Evolutionary conservation across 2,113 vertebrate species (phyloP).

Genomic region (Phrynosoma blainvillii): DNA sequence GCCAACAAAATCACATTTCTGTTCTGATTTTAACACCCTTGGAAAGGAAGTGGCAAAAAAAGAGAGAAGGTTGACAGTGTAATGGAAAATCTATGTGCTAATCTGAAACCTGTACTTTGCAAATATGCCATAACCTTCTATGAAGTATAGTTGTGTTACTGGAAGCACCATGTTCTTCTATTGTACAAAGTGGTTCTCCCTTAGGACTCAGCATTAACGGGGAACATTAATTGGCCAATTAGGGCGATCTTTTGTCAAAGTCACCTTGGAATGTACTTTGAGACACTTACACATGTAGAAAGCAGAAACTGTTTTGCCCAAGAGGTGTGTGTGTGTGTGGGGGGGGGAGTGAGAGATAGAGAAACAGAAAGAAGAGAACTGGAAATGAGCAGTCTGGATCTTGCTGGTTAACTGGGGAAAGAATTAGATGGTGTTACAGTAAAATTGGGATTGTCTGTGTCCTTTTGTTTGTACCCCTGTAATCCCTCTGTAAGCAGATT

Average conservation of each 20-base stretch:
- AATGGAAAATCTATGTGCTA: neutral
- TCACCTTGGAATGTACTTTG: neutral
- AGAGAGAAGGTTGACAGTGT: neutral
- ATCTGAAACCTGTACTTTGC: neutral
- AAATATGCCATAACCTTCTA: neutral
- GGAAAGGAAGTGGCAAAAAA: neutral
- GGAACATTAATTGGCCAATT: neutral
- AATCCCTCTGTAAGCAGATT: neutral
- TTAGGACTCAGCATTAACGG: neutral
- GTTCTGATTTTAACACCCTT: neutral
- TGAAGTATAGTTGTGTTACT: neutral
- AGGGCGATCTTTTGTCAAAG: conserved; percentile 1
- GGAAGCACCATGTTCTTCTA: neutral
- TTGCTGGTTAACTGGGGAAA: neutral
- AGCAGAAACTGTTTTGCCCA: neutral
- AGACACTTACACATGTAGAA: neutral
- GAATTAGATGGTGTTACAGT: neutral
- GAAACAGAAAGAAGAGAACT: no score
- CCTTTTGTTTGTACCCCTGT: neutral
- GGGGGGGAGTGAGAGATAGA: no score
- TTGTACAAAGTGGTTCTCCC: neutral
- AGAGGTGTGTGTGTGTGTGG: no score
- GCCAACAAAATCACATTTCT: neutral
- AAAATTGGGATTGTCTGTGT: neutral
- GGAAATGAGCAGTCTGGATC: neutral